Percentiles rank a stretch among this genome's conserved stretches.
Conservation (phyloP, 2,888 invertebrate species). For the Lepidochrysops patricia region DNA sequence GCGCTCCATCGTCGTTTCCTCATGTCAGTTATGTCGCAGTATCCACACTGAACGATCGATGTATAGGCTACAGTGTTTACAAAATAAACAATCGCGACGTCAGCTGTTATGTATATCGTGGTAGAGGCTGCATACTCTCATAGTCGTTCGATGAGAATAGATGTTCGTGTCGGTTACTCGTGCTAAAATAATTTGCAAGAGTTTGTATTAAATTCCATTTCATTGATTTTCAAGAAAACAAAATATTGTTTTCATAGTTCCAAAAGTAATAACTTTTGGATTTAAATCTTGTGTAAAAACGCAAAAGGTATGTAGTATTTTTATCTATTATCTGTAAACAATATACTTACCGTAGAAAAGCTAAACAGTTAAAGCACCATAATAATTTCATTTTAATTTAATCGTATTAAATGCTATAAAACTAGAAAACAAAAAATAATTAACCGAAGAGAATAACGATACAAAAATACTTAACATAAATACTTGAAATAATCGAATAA, state of each 20-base stretch:
- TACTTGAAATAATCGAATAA: too few relatives aligned
- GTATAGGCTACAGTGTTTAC: background rate
- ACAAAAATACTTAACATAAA: too few relatives aligned
- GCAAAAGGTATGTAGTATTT: background rate
- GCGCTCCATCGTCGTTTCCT: background rate
- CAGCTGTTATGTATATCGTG: background rate
- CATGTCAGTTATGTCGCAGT: background rate
- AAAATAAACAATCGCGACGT: background rate
- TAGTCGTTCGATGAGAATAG: background rate
- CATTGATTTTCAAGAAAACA: background rate
- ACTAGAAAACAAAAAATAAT: too few relatives aligned
- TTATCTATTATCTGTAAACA: background rate
- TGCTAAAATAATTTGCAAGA: background rate
- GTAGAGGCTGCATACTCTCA: background rate
- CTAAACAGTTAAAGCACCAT: too few relatives aligned
- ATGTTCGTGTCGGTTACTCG: background rate
- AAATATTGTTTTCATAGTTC: too few relatives aligned
- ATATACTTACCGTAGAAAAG: too few relatives aligned
- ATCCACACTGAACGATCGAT: background rate
- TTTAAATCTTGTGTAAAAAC: background rate
- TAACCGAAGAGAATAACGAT: too few relatives aligned
- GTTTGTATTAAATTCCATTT: background rate
- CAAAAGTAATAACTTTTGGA: too few relatives aligned
- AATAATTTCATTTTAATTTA: too few relatives aligned
- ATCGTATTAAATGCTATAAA: too few relatives aligned